These are phyloP conservation scores for Ispidina lecontei DNA, from an alignment of 2,797 vertebrate species.

Conservation along the genomic window DNA sequence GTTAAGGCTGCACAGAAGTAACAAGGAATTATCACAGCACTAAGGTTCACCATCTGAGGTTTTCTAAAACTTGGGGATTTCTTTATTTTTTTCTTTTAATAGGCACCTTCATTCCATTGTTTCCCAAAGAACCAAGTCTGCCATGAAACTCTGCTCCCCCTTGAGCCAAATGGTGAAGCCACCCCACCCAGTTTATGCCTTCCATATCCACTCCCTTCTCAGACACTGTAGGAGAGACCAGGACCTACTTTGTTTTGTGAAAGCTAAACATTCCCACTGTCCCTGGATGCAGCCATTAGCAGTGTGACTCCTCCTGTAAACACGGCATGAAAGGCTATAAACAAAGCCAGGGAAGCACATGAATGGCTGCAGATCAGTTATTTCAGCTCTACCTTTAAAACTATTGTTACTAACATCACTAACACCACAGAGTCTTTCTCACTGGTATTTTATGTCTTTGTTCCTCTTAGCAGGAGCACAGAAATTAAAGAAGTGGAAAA, in stretches of 20 bases:
- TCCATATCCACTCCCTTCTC: not conserved
- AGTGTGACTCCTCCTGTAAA: constrained; percentile 13
- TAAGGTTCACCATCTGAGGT: not conserved
- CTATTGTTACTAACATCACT: not conserved
- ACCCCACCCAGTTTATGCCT: not conserved
- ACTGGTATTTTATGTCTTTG: constrained; percentile 7
- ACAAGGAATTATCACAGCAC: not conserved
- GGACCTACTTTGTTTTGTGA: constrained; percentile 4
- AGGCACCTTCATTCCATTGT: not conserved
- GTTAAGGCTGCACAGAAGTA: not conserved
- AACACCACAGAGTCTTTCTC: not conserved
- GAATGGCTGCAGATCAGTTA: not conserved
- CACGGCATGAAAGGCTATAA: constrained; percentile 19
- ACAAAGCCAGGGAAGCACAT: constrained; percentile 24
- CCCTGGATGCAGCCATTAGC: not conserved
- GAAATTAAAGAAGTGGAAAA: constrained; percentile 11
- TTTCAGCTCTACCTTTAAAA: not conserved
- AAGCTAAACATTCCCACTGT: constrained; percentile 46
- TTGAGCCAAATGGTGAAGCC: not conserved
- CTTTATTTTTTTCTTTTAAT: not conserved
- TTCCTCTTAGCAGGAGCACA: constrained; percentile 17
- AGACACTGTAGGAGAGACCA: not conserved
- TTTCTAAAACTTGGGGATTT: not conserved
- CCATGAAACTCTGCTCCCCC: not conserved
- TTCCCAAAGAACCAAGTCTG: not conserved